Percentiles rank a stretch among this genome's conserved stretches.
These are phyloP conservation scores for Cyanoramphus novaezelandiae DNA, from an alignment of 2,113 vertebrate genomes.

Conservation along the genomic window DNA sequence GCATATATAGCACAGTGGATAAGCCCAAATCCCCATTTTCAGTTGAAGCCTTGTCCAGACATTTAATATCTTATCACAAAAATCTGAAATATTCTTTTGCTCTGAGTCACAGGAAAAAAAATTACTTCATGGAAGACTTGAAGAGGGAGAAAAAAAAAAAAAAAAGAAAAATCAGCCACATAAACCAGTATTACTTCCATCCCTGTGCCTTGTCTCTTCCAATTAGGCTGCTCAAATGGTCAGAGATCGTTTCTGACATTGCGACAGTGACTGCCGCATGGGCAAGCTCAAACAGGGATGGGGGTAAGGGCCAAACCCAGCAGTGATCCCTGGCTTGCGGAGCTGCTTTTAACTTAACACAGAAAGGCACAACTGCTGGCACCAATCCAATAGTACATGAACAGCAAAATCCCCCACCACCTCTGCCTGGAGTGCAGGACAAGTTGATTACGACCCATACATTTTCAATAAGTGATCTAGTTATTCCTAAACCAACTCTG, in stretches of 20 bases:
- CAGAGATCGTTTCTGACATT: neutral
- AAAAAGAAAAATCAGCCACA: neutral
- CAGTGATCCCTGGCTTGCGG: neutral
- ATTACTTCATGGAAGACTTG: neutral
- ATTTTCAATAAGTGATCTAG: neutral
- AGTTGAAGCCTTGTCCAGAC: constrained; percentile 19
- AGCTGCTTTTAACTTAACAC: neutral
- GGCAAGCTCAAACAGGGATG: neutral
- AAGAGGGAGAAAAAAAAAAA: neutral
- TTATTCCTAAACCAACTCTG: neutral
- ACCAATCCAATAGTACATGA: neutral
- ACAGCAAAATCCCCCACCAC: neutral
- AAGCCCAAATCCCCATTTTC: neutral
- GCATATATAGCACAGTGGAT: neutral
- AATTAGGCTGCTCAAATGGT: neutral
- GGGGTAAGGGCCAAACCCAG: neutral
- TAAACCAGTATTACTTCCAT: neutral
- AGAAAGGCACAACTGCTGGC: neutral
- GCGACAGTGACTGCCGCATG: neutral
- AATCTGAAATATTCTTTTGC: neutral
- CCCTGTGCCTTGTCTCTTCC: neutral
- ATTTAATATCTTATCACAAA: neutral
- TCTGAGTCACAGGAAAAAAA: constrained; percentile 7
- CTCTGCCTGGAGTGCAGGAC: neutral
- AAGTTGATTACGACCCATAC: neutral